Percentiles rank a stretch among this genome's conserved stretches.
These are phyloP conservation scores for Ennomos erosarius DNA, from an alignment of 2,888 invertebrate species.

Conservation along the genomic window DNA sequence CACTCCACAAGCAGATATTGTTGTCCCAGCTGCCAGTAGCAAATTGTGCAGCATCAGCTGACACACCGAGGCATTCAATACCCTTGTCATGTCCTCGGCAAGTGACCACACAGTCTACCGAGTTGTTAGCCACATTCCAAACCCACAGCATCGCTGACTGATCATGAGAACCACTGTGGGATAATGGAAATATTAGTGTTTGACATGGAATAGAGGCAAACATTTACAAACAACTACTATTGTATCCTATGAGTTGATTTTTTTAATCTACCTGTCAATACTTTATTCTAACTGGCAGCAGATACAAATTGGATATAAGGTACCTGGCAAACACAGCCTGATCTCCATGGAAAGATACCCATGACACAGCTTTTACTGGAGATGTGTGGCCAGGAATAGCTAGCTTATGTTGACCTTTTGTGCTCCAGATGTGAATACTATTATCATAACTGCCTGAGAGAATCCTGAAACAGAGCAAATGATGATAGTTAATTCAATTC, in stretches of 20 bases:
- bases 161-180: conserved; percentile 93
- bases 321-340: conserved; percentile 89
- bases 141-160: conserved; percentile 96
- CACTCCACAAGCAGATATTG: conserved; percentile 96
- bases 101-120: conserved; percentile 91
- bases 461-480: conserved; percentile 86
- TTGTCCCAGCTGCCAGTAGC: conserved; percentile 98
- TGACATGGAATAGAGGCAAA: too few species aligned
- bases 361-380: conserved; percentile 94
- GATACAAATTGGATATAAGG: conserved; percentile 6
- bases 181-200: not conserved
- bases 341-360: conserved; percentile 90
- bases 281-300: not conserved
- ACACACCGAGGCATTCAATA: conserved; percentile 94
- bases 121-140: conserved; percentile 90
- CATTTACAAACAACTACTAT: too few species aligned
- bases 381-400: conserved; percentile 95
- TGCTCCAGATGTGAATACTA: conserved; percentile 95
- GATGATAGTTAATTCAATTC: too few species aligned
- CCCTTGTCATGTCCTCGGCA: conserved; percentile 97
- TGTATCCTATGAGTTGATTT: too few species aligned
- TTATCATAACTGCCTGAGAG: conserved; percentile 97
- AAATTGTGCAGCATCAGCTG: conserved; percentile 85
- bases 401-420: conserved; percentile 92
- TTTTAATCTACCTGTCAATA: too few species aligned